phyloP scores from a whole-genome alignment of 2,113 vertebrate species.

The Pterocles burchelli region DNA sequence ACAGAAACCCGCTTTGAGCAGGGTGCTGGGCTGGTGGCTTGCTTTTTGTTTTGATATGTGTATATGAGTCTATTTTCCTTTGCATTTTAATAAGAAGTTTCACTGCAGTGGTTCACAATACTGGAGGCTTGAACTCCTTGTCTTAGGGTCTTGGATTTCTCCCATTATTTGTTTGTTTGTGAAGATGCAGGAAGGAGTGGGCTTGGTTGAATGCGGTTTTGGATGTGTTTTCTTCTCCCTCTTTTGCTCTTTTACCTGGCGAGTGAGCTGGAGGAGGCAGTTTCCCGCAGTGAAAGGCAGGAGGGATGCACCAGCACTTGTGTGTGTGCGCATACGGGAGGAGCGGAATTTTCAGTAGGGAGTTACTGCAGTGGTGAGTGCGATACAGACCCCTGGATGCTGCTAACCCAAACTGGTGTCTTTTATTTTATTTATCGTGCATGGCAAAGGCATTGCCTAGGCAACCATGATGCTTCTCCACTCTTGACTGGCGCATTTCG shows the following conservation, averaged over 20 bases:
- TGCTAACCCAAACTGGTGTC: not conserved
- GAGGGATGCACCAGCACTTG: not conserved
- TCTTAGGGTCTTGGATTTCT: conserved; percentile 4
- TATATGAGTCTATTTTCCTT: not conserved
- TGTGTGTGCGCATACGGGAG: not conserved
- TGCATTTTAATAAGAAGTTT: not conserved
- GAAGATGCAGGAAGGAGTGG: not conserved
- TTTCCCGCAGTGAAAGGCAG: not conserved
- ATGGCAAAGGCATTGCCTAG: conserved; percentile 27
- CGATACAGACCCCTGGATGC: not conserved
- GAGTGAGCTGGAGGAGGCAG: not conserved
- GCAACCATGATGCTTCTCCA: conserved; percentile 34
- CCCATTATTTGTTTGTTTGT: not conserved
- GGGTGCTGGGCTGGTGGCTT: not conserved
- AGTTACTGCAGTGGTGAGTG: not conserved
- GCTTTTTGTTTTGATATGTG: not conserved
- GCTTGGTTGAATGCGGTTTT: not conserved
- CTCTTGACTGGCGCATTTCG: not conserved
- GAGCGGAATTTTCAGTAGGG: not conserved
- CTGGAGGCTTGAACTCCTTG: not conserved
- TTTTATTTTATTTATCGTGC: conserved; percentile 26
- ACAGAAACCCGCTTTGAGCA: not conserved
- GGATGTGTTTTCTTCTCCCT: not conserved
- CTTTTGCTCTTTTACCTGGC: not conserved
- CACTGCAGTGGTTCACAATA: not conserved